Conservation (phyloP, 2,113 vertebrate species). For the Microcebus ravelobensis region DNA sequence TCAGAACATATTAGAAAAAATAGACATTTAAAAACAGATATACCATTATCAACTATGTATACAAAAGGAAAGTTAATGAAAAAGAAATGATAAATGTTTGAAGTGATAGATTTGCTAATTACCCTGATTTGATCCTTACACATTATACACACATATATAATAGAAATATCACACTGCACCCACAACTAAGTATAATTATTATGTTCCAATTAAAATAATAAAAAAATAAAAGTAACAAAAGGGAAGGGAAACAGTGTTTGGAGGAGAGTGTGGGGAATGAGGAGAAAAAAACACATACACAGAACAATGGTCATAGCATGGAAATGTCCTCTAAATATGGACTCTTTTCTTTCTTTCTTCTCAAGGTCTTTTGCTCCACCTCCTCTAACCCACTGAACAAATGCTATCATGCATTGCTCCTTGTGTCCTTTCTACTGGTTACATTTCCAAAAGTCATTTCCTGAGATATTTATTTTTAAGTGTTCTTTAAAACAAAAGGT, state of each 20-base stretch:
- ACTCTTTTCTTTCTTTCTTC: not conserved
- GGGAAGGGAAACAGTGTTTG: not conserved
- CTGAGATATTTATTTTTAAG: not conserved
- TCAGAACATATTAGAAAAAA: not conserved
- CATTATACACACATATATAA: not conserved
- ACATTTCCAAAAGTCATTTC: not conserved
- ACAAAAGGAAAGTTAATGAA: not conserved
- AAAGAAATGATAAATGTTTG: not conserved
- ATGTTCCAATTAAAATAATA: not conserved
- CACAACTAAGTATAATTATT: not conserved
- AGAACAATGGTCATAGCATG: not conserved
- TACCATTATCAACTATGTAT: not conserved
- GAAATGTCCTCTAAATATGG: conserved; percentile 26
- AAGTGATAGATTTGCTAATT: not conserved
- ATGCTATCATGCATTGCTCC: not conserved
- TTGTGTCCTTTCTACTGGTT: not conserved
- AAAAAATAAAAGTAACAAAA: not conserved
- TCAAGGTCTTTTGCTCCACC: not conserved
- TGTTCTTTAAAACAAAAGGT: not conserved
- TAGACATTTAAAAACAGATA: not conserved
- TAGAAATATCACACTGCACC: not conserved
- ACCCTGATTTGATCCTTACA: not conserved
- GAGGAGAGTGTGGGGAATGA: not conserved
- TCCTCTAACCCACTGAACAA: not conserved
- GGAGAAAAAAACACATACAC: not conserved